Evolutionary conservation across 2,797 vertebrate genomes (phyloP).

Genomic region (Tympanoctomys barrerae): DNA sequence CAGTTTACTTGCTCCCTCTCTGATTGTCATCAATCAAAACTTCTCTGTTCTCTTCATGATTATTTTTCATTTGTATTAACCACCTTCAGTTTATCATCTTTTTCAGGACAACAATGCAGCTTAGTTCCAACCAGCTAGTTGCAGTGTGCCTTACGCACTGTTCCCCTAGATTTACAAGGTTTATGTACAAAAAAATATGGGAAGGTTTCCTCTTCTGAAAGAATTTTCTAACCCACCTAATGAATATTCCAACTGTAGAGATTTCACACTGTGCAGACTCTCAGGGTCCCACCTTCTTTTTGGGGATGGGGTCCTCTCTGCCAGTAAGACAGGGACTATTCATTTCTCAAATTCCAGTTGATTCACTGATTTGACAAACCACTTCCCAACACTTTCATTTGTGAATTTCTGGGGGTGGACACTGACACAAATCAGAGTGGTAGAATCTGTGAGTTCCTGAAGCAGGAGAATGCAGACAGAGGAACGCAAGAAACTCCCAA

Average conservation of each 20-base stretch:
- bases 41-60: neutral
- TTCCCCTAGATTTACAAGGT: neutral
- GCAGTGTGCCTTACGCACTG: neutral
- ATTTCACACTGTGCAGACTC: neutral
- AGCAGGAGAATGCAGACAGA: neutral
- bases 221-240: neutral
- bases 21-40: constrained; percentile 27
- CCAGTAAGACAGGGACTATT: neutral
- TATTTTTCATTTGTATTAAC: constrained; percentile 59
- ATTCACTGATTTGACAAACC: neutral
- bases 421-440: neutral
- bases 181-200: neutral
- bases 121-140: neutral
- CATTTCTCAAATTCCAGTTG: neutral
- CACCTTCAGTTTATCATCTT: neutral
- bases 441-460: neutral
- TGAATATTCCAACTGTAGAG: neutral
- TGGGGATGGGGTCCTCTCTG: neutral
- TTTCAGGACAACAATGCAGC: neutral
- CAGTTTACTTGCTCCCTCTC: neutral
- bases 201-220: neutral
- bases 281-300: neutral
- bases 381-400: neutral
- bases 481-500: neutral
- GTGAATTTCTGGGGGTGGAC: neutral